These are phyloP conservation scores for Siphamia tubifer DNA, from an alignment of 2,113 vertebrate genomes.

Conservation along the genomic window DNA sequence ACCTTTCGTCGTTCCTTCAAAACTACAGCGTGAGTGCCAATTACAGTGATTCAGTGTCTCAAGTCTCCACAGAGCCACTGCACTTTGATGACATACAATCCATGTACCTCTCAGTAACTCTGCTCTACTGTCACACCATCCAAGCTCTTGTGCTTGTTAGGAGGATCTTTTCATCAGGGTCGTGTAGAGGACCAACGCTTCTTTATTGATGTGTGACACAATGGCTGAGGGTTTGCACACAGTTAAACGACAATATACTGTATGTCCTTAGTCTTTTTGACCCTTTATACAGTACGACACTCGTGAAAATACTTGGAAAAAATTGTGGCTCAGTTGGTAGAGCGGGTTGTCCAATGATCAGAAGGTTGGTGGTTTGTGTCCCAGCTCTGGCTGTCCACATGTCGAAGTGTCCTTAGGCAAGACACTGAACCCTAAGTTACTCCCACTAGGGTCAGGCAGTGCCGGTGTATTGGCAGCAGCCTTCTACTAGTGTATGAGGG, in stretches of 20 bases:
- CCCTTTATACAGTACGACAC: too few species aligned
- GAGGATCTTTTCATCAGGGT: constrained; percentile 1
- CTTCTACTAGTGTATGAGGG: too few species aligned
- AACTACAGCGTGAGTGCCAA: constrained; percentile 23
- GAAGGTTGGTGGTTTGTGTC: too few species aligned
- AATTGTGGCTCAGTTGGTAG: too few species aligned
- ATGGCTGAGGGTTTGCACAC: neutral
- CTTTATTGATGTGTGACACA: neutral
- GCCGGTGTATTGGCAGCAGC: too few species aligned
- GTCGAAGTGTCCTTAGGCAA: too few species aligned
- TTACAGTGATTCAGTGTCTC: constrained; percentile 29
- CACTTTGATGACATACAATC: constrained; percentile 22
- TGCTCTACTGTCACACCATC: constrained; percentile 14
- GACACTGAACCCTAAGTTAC: too few species aligned
- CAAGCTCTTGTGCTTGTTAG: constrained; percentile 43
- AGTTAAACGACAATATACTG: neutral
- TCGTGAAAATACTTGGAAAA: too few species aligned
- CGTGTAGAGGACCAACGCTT: neutral
- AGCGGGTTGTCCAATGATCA: too few species aligned
- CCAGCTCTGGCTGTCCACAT: too few species aligned
- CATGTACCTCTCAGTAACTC: neutral
- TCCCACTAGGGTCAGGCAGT: too few species aligned
- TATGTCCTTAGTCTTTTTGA: too few species aligned
- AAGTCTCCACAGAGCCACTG: neutral
- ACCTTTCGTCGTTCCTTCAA: neutral